Conservation (phyloP, 2,113 vertebrate genomes). For the Chauna torquata region DNA sequence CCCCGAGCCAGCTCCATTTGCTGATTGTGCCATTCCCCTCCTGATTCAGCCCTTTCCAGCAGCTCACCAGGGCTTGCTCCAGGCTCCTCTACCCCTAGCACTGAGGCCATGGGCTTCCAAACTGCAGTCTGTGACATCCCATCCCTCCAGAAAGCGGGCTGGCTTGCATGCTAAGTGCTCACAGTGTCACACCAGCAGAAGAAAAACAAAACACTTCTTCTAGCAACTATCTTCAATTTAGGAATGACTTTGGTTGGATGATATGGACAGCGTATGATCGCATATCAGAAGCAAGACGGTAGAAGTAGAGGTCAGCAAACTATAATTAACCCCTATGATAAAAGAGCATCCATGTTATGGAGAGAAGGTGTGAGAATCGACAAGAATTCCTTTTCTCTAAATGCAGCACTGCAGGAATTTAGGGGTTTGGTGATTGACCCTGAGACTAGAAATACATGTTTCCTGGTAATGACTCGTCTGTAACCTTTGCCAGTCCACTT, state of each 20-base stretch:
- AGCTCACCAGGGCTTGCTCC: neutral
- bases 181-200: neutral
- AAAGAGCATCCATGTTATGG: neutral
- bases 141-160: accelerated
- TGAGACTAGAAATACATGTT: neutral
- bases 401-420: neutral
- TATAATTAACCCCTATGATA: neutral
- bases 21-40: neutral
- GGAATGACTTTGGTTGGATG: neutral
- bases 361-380: neutral
- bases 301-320: neutral
- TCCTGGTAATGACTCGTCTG: neutral
- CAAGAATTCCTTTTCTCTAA: neutral
- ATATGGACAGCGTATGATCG: neutral
- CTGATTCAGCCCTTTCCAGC: neutral
- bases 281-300: neutral
- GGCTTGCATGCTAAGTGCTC: accelerated
- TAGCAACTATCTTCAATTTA: neutral
- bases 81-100: neutral
- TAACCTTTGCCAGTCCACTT: neutral
- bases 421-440: neutral
- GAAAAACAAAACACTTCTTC: neutral
- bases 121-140: neutral
- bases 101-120: neutral
- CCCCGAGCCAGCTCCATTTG: neutral